A percentile compares a stretch with the other conserved stretches of the same genome.
These are phyloP conservation scores for Taeniopygia guttata DNA, from an alignment of 2,797 vertebrate genomes.

Conservation along the genomic window DNA sequence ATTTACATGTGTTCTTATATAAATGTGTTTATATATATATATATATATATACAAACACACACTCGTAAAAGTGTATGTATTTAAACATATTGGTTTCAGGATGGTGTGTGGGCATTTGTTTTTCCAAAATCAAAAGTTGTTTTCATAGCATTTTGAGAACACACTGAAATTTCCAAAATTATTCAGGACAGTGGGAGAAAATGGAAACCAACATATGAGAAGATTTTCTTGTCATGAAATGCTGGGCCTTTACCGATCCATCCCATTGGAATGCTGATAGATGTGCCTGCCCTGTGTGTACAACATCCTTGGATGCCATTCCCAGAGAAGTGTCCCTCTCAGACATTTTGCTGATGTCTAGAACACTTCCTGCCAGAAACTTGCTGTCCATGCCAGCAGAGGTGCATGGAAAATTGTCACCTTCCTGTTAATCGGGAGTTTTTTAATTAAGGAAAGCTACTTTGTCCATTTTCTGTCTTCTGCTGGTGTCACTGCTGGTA, in stretches of 20 bases:
- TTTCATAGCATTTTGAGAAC: neutral
- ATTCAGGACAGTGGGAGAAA: neutral
- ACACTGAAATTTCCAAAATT: neutral
- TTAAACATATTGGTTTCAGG: neutral
- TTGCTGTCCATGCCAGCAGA: neutral
- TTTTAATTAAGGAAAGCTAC: neutral
- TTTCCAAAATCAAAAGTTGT: neutral
- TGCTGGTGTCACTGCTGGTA: neutral
- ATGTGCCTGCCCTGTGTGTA: neutral
- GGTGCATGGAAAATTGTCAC: neutral
- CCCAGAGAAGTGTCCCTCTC: neutral
- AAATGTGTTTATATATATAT: neutral
- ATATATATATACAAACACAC: neutral
- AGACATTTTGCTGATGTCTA: neutral
- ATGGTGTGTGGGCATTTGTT: neutral
- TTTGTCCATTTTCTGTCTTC: neutral
- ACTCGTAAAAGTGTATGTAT: neutral
- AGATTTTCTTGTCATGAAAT: neutral
- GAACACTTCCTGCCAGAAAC: neutral
- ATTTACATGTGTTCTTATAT: neutral
- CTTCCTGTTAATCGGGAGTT: neutral
- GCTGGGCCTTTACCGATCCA: neutral
- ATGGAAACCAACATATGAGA: neutral
- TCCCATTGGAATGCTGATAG: neutral
- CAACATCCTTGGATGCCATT: neutral